phyloP scores from a whole-genome alignment of 1,140 invertebrate species.

The Teleogryllus occipitalis region DNA sequence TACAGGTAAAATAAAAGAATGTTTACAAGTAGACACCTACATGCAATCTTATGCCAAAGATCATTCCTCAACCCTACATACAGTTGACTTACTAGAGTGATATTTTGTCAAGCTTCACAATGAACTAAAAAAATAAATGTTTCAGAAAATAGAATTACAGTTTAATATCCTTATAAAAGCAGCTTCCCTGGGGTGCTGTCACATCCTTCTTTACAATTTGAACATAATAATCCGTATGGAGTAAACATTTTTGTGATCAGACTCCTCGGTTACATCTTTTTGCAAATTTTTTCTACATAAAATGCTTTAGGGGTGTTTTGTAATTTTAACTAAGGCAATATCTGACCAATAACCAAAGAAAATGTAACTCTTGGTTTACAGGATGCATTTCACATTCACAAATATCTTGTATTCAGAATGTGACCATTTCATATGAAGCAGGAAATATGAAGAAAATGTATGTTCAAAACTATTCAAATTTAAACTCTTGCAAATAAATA shows the following conservation, averaged over 20 bases:
- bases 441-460: neutral
- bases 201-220: too few relatives aligned
- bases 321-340: neutral
- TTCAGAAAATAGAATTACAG: neutral
- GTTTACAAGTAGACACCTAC: neutral
- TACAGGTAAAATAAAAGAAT: neutral
- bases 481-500: slow-evolving; percentile 12
- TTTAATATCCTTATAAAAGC: neutral
- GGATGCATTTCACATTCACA: slow-evolving; percentile 4
- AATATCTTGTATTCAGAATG: neutral
- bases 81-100: neutral
- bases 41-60: neutral
- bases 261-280: neutral
- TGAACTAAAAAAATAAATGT: neutral
- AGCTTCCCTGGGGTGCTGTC: neutral
- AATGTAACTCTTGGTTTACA: slow-evolving; percentile 20
- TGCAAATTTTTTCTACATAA: neutral
- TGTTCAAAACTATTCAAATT: neutral
- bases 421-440: neutral
- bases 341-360: slow-evolving; percentile 23
- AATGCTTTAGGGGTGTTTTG: neutral
- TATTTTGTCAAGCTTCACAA: neutral
- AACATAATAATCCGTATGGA: too few relatives aligned
- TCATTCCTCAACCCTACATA: neutral
- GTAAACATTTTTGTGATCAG: neutral